A percentile compares a stretch with the other conserved stretches of the same genome.
These are phyloP conservation scores for Amia ocellicauda DNA, from an alignment of 2,113 vertebrate species.

Conservation along the genomic window DNA sequence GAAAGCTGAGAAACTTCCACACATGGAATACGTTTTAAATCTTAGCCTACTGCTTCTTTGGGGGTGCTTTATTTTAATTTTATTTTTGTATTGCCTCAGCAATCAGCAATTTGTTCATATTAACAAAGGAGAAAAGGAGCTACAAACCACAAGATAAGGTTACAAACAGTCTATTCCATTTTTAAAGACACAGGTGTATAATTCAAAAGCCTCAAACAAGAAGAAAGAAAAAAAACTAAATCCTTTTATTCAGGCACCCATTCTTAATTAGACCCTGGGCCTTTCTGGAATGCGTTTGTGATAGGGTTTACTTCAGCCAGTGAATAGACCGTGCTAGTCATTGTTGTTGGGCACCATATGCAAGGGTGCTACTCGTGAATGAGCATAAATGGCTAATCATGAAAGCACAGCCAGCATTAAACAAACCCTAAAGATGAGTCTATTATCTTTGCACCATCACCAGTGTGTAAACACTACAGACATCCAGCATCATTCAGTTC, in stretches of 20 bases:
- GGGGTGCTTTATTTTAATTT: constrained; percentile 48
- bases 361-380: constrained; percentile 30
- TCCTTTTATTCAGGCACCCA: constrained; percentile 29
- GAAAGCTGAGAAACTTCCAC: constrained; percentile 52
- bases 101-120: constrained; percentile 76
- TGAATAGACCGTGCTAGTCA: constrained; percentile 12
- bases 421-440: constrained; percentile 29
- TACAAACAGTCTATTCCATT: constrained; percentile 69
- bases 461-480: neutral
- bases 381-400: constrained; percentile 31
- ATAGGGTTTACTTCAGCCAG: constrained; percentile 32
- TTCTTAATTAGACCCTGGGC: constrained; percentile 39
- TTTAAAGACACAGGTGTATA: constrained; percentile 73
- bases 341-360: constrained; percentile 32
- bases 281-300: constrained; percentile 38
- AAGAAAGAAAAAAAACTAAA: too few species aligned
- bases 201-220: constrained; percentile 60
- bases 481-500: constrained; percentile 15
- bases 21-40: constrained; percentile 62
- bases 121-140: constrained; percentile 59
- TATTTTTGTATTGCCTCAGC: constrained; percentile 56
- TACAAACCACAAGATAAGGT: constrained; percentile 74
- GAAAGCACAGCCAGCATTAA: neutral
- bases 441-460: constrained; percentile 30
- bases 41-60: constrained; percentile 54